A percentile compares a stretch with the other conserved stretches of the same genome.
Evolutionary conservation across 1,140 invertebrate species (phyloP).

Genomic region (Contarinia nasturtii): DNA sequence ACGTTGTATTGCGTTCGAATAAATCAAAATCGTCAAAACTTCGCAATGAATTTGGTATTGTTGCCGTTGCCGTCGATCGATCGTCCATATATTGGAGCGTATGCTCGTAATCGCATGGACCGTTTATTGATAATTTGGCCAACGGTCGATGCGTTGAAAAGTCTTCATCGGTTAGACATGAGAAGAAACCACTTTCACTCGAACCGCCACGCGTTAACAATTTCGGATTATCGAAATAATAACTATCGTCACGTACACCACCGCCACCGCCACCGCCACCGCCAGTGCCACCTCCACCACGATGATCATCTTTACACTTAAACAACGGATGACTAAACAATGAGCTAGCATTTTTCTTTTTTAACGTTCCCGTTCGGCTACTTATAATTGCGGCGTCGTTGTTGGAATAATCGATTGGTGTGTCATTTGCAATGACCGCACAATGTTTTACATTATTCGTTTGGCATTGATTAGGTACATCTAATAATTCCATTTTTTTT

Average conservation of each 20-base stretch:
- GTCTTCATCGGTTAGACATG: slow-evolving; percentile 56
- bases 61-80: slow-evolving; percentile 15
- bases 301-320: slow-evolving; percentile 4
- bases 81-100: slow-evolving; percentile 21
- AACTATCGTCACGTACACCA: not conserved
- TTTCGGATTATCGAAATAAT: slow-evolving; percentile 7
- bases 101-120: not conserved
- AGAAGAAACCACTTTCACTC: slow-evolving; percentile 76
- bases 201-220: slow-evolving; percentile 50
- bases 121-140: not conserved
- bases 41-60: slow-evolving; percentile 31
- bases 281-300: not conserved
- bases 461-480: not conserved
- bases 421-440: not conserved
- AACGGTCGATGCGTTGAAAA: slow-evolving; percentile 8
- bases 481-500: too few relatives aligned
- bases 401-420: too few relatives aligned
- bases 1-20: slow-evolving; percentile 13
- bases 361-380: slow-evolving; percentile 11
- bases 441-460: not conserved
- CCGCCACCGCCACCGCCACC: too few relatives aligned
- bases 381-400: too few relatives aligned
- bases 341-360: slow-evolving; percentile 20
- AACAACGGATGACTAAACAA: slow-evolving; percentile 15
- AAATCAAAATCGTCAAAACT: slow-evolving; percentile 36